Evolutionary conservation across 2,797 vertebrate genomes (phyloP), one percentile per base, ranked within the genome.

Genomic region (Falco novaeseelandiae): DNA sequence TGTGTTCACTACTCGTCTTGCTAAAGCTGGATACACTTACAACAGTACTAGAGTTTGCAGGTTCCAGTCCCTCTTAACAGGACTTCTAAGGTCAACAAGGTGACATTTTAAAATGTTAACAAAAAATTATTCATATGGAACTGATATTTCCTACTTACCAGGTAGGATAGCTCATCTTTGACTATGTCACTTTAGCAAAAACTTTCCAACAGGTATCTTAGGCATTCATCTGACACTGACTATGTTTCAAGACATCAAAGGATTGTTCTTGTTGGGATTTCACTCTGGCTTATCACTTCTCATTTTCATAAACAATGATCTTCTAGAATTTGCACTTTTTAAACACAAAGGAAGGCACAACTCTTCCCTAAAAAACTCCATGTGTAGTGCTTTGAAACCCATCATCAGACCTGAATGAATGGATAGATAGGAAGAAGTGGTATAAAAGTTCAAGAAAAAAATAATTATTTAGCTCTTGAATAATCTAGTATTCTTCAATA

Each of bases 221-320:
- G 46, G 18, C 20, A 4, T 10, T 65, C 9, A 0, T 10, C 49
- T 44, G 30, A 49, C 5, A 2, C 7, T 30, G 8, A 8, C 16
- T 83, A 73, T 70, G 2, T 26, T 59, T 46, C 38, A 70, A 34
- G 52, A 32, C 2, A 5, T 38, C 14, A 25, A 25, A 63, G 40
- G 14, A 6, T 15, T 78, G 4, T 10, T 82, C 26, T 66, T 18
- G 1, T 15, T 51, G 30, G 27, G 49, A 88, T 79, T 91, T 85
- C 42, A 23, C 14, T 57, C 25, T 36, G n/a, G 6, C 1, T 79
- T 36, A 26, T 87, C 6, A 13, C 8, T 77, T 61, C 14, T 16
- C 13, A 17, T 29, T n/a, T 72, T 67, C 15, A 40, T 0, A 6
- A n/a, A 18, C 10, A 71, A 49, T 14, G 2, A 36, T 3, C 7